These are phyloP conservation scores for Troides helena DNA, from an alignment of 2,888 invertebrate genomes.

Conservation along the genomic window DNA sequence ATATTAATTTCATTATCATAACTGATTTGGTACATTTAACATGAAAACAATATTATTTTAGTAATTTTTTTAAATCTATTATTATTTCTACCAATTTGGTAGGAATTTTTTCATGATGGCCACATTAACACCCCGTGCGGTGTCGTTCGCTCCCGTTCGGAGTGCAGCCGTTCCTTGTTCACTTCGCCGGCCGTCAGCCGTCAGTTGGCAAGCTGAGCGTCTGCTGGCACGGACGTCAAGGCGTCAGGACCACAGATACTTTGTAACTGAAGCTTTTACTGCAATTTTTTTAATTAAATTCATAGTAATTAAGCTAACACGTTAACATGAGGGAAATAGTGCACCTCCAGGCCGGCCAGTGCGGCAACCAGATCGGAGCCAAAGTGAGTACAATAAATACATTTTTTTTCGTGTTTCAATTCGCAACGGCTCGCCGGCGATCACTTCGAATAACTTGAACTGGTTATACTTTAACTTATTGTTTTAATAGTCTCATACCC, in stretches of 20 bases:
- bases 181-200: constrained; percentile 31
- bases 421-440: too few relatives aligned
- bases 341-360: constrained; percentile 90
- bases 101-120: constrained; percentile 34
- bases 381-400: constrained; percentile 61
- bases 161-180: constrained; percentile 33
- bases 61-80: not conserved
- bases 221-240: constrained; percentile 33
- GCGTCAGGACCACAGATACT: constrained; percentile 14
- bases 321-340: constrained; percentile 88
- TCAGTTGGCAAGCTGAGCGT: constrained; percentile 50
- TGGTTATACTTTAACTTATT: too few relatives aligned
- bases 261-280: not conserved
- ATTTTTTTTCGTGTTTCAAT: constrained; percentile 13
- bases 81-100: constrained; percentile 39
- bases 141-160: constrained; percentile 44
- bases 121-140: constrained; percentile 64
- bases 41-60: too few relatives aligned
- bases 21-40: not conserved
- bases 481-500: too few relatives aligned
- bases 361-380: constrained; percentile 90
- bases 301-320: constrained; percentile 40
- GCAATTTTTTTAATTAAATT: constrained; percentile 18
- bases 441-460: too few relatives aligned
- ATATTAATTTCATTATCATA: not conserved